Conservation (phyloP, 2,797 vertebrate species). For the Enteromius fasciolatus region DNA sequence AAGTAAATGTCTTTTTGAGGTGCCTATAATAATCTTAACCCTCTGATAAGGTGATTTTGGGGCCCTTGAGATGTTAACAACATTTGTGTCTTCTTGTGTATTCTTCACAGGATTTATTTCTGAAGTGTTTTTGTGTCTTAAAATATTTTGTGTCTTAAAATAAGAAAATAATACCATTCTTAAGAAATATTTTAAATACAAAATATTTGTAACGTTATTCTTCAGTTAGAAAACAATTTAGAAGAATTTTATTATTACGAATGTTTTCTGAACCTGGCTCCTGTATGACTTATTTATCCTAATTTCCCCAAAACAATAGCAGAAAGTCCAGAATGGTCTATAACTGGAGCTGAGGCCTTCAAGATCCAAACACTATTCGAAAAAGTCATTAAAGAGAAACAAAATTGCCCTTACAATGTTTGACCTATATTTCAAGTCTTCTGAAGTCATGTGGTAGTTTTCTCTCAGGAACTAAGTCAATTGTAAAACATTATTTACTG, state of each 20-base stretch:
- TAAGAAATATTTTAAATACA: not conserved
- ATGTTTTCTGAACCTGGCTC: not conserved
- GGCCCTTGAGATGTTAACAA: not conserved
- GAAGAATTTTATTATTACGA: not conserved
- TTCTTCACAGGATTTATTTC: not conserved
- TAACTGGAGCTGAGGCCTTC: too few species aligned
- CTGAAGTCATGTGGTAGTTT: not conserved
- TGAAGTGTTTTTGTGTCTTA: not conserved
- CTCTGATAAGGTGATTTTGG: too few species aligned
- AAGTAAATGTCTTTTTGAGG: not conserved
- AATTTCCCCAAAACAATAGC: not conserved
- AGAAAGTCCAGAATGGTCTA: not conserved
- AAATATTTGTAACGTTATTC: not conserved
- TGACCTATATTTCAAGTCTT: not conserved
- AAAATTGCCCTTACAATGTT: not conserved
- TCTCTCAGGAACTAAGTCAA: not conserved
- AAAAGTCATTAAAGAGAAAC: slow-evolving; percentile 1
- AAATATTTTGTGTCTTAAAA: not conserved
- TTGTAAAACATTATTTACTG: not conserved
- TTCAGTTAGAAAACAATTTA: not conserved
- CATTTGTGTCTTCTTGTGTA: not conserved
- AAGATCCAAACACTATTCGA: too few species aligned
- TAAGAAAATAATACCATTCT: not conserved
- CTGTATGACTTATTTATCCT: not conserved
- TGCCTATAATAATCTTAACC: not conserved